A percentile compares a stretch with the other conserved stretches of the same genome.
These are phyloP conservation scores for Ecliptopera silaceata DNA, from an alignment of 2,888 invertebrate species.

Conservation along the genomic window DNA sequence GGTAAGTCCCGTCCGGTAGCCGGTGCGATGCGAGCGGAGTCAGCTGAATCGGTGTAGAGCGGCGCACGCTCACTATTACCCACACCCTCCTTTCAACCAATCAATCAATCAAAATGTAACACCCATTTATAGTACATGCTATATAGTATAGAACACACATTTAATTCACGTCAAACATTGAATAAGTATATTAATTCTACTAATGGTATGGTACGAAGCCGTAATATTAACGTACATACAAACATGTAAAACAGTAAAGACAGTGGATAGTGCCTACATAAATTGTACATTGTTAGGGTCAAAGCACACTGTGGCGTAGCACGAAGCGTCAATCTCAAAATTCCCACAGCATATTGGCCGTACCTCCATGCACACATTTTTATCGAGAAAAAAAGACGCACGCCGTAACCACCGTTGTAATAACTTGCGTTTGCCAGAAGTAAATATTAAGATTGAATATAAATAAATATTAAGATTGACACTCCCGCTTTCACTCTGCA, in stretches of 20 bases:
- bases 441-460: too few relatives aligned
- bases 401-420: too few relatives aligned
- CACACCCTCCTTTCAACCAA: constrained; percentile 16
- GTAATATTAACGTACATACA: constrained; percentile 37
- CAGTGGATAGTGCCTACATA: constrained; percentile 39
- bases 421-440: too few relatives aligned
- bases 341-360: too few relatives aligned
- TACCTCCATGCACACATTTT: too few relatives aligned
- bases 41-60: constrained; percentile 22
- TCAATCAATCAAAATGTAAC: constrained; percentile 28
- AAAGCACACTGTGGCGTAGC: too few relatives aligned
- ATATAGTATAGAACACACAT: constrained; percentile 30
- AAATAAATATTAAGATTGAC: too few relatives aligned
- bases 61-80: constrained; percentile 15
- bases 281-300: constrained; percentile 43
- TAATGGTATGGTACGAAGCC: constrained; percentile 37
- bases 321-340: too few relatives aligned
- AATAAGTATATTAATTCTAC: constrained; percentile 37
- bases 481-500: too few relatives aligned
- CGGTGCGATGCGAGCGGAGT: constrained; percentile 20
- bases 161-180: constrained; percentile 37
- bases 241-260: constrained; percentile 37
- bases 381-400: too few relatives aligned
- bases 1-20: constrained; percentile 40
- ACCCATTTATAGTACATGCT: constrained; percentile 27